A percentile compares a stretch with the other conserved stretches of the same genome.
Conservation (phyloP, 2,113 vertebrate genomes). For the Corvus hawaiiensis region DNA sequence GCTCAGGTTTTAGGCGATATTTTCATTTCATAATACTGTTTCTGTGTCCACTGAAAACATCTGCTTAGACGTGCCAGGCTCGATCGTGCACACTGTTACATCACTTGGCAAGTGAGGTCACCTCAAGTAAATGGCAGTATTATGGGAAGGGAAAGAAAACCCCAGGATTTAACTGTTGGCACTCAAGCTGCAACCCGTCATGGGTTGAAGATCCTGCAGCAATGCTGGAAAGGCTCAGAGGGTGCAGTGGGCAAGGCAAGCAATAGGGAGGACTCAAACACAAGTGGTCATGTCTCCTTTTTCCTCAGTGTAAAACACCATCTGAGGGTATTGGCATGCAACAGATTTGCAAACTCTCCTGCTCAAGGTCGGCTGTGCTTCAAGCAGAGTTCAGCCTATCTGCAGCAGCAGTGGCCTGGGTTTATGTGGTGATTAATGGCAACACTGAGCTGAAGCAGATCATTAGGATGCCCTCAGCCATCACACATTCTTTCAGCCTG, state of each 20-base stretch:
- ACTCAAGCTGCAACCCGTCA: neutral
- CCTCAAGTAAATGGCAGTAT: conserved; percentile 36
- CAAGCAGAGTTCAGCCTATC: neutral
- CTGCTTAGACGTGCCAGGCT: conserved; percentile 43
- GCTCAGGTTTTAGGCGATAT: neutral
- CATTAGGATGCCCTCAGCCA: neutral
- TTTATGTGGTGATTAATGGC: neutral
- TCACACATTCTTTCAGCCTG: neutral
- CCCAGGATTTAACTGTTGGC: neutral
- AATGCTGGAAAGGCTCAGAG: neutral
- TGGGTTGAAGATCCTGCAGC: neutral
- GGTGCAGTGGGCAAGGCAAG: neutral
- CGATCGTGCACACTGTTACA: neutral
- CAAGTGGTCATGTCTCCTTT: neutral
- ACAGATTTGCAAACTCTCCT: neutral
- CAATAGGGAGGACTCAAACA: neutral
- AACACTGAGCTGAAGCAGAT: neutral
- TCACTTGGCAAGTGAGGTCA: conserved; percentile 48
- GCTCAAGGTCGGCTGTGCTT: neutral
- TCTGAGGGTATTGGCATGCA: neutral
- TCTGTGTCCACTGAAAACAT: conserved; percentile 36
- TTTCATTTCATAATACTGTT: conserved; percentile 29
- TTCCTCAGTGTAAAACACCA: neutral
- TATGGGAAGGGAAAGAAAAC: conserved; percentile 15
- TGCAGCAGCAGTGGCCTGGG: neutral